phyloP scores from a whole-genome alignment of 2,113 vertebrate genomes.

The Silurus glanis region DNA sequence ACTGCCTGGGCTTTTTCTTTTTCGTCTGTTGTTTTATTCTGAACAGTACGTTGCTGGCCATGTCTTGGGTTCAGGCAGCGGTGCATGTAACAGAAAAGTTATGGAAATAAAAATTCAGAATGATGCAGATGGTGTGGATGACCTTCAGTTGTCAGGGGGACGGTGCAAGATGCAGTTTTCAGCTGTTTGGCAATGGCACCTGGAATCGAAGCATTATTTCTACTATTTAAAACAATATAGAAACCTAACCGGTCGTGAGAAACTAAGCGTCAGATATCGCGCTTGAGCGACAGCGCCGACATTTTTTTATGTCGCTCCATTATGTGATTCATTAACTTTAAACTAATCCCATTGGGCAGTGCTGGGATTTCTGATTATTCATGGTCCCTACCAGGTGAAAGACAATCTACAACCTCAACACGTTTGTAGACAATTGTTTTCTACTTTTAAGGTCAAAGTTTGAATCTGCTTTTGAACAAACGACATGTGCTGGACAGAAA shows the following conservation, averaged over 20 bases:
- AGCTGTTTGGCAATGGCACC: slow-evolving; percentile 14
- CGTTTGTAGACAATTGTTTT: neutral
- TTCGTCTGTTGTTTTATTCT: slow-evolving; percentile 31
- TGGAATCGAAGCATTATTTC: neutral
- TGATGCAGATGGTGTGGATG: slow-evolving; percentile 37
- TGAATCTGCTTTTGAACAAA: slow-evolving; percentile 68
- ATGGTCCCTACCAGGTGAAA: neutral
- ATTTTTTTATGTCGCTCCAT: neutral
- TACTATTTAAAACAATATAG: neutral
- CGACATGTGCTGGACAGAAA: slow-evolving; percentile 68
- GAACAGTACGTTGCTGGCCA: slow-evolving; percentile 70
- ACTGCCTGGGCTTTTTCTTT: slow-evolving; percentile 58
- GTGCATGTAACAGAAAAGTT: slow-evolving; percentile 60
- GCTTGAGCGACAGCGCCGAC: neutral
- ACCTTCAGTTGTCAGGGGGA: slow-evolving; percentile 20
- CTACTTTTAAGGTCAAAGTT: slow-evolving; percentile 27
- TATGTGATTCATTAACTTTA: neutral
- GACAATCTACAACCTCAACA: neutral
- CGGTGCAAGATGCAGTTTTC: slow-evolving; percentile 13
- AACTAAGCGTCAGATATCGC: neutral
- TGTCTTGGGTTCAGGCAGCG: slow-evolving; percentile 70
- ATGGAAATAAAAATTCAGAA: slow-evolving; percentile 59
- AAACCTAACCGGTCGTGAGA: neutral
- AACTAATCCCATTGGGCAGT: neutral
- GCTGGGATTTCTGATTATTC: neutral